A percentile compares a stretch with the other conserved stretches of the same genome.
Evolutionary conservation across 2,113 vertebrate species (phyloP).

Genomic region (Eublepharis macularius): DNA sequence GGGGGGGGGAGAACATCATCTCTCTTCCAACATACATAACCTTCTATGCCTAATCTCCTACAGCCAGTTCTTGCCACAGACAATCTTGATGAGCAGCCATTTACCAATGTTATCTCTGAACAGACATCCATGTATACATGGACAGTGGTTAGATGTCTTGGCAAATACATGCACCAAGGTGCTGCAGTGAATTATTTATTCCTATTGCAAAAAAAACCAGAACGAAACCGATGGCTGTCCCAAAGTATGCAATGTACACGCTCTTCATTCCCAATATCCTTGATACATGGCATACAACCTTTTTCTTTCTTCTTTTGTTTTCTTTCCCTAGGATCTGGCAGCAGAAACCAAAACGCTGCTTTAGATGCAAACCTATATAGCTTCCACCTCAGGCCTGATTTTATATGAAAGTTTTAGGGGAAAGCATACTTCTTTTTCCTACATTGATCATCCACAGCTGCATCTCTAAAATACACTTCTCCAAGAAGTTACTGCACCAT

Average conservation of each 20-base stretch:
- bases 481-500: slow-evolving; percentile 72
- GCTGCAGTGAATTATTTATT: background rate
- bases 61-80: background rate
- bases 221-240: background rate
- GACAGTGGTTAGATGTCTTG: background rate
- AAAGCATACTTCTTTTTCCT: slow-evolving; percentile 51
- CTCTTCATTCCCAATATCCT: background rate
- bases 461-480: slow-evolving; percentile 68
- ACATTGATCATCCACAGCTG: slow-evolving; percentile 64
- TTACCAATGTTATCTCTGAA: background rate
- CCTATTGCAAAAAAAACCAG: background rate
- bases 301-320: background rate
- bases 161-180: background rate
- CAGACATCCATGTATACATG: background rate
- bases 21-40: background rate
- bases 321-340: background rate
- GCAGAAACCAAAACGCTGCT: background rate
- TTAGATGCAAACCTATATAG: background rate
- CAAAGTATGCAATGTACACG: background rate
- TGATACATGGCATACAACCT: background rate
- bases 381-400: slow-evolving; percentile 31
- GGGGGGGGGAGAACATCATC: background rate
- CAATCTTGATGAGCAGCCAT: background rate
- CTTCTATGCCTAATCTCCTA: background rate
- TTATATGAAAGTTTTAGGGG: slow-evolving; percentile 50